A percentile compares a stretch with the other conserved stretches of the same genome.
phyloP scores from a whole-genome alignment of 2,113 vertebrate species.

The Silurus asotus region DNA sequence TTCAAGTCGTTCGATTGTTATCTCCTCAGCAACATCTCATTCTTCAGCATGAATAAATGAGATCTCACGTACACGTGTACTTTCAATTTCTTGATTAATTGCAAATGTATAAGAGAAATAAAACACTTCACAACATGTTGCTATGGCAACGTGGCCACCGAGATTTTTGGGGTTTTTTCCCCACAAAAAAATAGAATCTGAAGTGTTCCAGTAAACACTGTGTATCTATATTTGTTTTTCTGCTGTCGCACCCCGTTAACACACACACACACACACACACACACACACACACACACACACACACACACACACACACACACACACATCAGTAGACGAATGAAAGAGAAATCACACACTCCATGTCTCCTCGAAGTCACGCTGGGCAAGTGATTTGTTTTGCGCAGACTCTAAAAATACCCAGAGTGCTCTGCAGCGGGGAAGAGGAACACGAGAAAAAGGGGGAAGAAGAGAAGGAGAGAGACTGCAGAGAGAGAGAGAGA shows the following conservation, averaged over 20 bases:
- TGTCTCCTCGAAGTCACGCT: neutral
- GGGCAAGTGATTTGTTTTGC: neutral
- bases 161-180: too few species aligned
- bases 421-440: constrained; percentile 22
- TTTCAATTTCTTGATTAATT: too few species aligned
- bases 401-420: constrained; percentile 42
- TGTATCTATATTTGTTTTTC: neutral
- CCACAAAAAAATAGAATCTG: neutral
- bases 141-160: neutral
- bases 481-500: neutral
- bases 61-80: too few species aligned
- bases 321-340: neutral
- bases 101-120: neutral
- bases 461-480: neutral
- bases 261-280: too few species aligned
- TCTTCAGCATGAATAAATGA: too few species aligned
- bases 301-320: neutral
- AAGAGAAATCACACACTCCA: neutral
- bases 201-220: neutral
- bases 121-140: neutral
- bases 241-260: neutral
- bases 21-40: too few species aligned
- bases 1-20: neutral
- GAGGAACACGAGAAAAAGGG: neutral
- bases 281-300: neutral